These are phyloP conservation scores for Macrostomum lignano DNA, from an alignment of 1,140 invertebrate species.

Conservation along the genomic window DNA sequence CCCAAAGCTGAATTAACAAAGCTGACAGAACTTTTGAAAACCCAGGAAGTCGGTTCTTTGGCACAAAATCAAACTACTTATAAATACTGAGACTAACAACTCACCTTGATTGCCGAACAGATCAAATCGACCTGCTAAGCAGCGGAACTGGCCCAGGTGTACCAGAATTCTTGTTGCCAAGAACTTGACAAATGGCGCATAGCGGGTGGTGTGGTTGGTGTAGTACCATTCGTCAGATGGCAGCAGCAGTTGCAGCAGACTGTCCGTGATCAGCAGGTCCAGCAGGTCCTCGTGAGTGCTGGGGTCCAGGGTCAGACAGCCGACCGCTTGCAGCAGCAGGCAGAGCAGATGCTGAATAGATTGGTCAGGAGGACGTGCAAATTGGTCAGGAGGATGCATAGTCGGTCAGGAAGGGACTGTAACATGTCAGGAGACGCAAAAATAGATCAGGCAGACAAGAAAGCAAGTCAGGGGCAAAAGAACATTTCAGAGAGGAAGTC, in stretches of 20 bases:
- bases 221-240: conserved; percentile 47
- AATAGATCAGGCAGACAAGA: too few relatives aligned
- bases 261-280: conserved; percentile 37
- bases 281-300: conserved; percentile 32
- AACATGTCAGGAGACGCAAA: too few relatives aligned
- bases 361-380: too few relatives aligned
- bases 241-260: conserved; percentile 37
- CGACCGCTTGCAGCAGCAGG: conserved; percentile 37
- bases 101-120: conserved; percentile 28
- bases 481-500: too few relatives aligned
- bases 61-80: too few relatives aligned
- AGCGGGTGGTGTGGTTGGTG: conserved; percentile 42
- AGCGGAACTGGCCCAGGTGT: conserved; percentile 32
- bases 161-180: conserved; percentile 39
- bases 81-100: too few relatives aligned
- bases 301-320: conserved; percentile 35
- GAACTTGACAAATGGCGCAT: conserved; percentile 40
- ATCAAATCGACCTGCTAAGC: conserved; percentile 31
- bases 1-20: too few relatives aligned
- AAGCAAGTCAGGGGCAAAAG: too few relatives aligned
- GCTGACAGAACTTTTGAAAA: too few relatives aligned
- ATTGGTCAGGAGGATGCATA: too few relatives aligned
- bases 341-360: conserved; percentile 39
- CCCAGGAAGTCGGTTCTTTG: too few relatives aligned
- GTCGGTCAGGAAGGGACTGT: too few relatives aligned